Conservation (phyloP, 2,113 vertebrate species). For the Sceloporus tristichus region DNA sequence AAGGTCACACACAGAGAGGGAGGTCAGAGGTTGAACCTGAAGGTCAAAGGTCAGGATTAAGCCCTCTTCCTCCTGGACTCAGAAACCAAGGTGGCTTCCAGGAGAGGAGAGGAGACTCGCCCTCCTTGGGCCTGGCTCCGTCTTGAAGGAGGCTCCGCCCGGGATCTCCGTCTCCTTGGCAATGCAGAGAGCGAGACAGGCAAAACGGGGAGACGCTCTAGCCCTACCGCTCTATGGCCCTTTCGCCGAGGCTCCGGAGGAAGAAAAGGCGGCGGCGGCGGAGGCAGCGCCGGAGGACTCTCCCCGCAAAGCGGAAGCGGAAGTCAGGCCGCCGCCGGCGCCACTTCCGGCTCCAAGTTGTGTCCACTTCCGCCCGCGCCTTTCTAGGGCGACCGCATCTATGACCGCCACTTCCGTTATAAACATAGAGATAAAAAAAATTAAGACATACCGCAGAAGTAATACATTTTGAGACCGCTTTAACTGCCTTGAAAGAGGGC, state of each 20-base stretch:
- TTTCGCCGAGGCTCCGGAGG: background rate
- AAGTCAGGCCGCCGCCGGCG: background rate
- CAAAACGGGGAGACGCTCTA: slow-evolving; percentile 1
- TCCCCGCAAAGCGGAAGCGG: slow-evolving; percentile 13
- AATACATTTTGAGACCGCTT: no score
- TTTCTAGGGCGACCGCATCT: background rate
- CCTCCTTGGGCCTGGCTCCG: background rate
- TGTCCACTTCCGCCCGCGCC: slow-evolving; percentile 23
- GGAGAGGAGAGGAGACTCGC: background rate
- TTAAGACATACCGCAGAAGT: no score
- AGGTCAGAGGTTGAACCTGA: no score
- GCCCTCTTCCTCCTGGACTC: background rate
- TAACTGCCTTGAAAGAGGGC: no score
- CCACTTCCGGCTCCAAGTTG: slow-evolving; percentile 13
- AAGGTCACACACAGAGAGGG: no score
- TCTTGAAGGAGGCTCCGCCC: background rate
- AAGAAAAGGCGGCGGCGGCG: background rate
- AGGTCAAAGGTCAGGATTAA: no score
- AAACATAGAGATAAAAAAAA: no score
- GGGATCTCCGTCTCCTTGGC: background rate
- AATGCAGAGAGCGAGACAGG: background rate
- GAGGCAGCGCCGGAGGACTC: background rate
- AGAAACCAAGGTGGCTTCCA: background rate
- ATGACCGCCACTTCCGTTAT: background rate
- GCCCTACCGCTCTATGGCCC: slow-evolving; percentile 9